phyloP scores from a whole-genome alignment of 1,140 invertebrate species.

The Eumaeus atala region DNA sequence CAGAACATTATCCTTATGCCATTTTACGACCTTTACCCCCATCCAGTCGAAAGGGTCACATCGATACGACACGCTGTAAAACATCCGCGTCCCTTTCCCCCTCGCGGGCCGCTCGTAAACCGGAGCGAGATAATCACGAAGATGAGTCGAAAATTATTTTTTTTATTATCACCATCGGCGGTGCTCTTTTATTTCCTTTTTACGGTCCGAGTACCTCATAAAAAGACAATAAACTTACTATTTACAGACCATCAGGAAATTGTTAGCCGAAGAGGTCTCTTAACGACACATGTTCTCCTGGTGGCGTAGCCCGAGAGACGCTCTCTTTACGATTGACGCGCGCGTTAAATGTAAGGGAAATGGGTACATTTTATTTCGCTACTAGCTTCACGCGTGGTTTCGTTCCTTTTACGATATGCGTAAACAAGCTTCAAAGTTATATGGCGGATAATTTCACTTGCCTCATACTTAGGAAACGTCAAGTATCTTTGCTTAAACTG shows the following conservation, averaged over 20 bases:
- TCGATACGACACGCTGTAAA: constrained; percentile 61
- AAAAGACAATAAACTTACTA: constrained; percentile 75
- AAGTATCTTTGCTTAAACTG: no score
- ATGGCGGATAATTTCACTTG: constrained; percentile 16
- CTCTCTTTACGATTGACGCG: constrained; percentile 66
- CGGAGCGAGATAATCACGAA: constrained; percentile 66
- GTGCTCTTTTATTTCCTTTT: constrained; percentile 74
- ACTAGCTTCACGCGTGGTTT: constrained; percentile 26
- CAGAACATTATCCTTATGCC: constrained; percentile 74
- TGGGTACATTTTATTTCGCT: constrained; percentile 60
- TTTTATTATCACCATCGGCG: constrained; percentile 74
- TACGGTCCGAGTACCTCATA: constrained; percentile 75
- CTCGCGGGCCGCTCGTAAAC: constrained; percentile 44
- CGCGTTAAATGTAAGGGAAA: constrained; percentile 56
- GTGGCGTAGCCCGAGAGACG: constrained; percentile 47
- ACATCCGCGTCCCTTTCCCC: constrained; percentile 44
- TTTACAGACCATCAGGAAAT: constrained; percentile 75
- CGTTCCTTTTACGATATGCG: constrained; percentile 21
- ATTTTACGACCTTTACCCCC: constrained; percentile 73
- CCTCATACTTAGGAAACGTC: no score
- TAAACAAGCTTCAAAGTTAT: constrained; percentile 27
- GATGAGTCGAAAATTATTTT: constrained; percentile 75
- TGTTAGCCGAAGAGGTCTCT: constrained; percentile 73
- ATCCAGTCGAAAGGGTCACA: constrained; percentile 68
- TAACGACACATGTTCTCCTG: constrained; percentile 69